Conservation (phyloP, 2,797 vertebrate genomes). For the Tympanoctomys barrerae region DNA sequence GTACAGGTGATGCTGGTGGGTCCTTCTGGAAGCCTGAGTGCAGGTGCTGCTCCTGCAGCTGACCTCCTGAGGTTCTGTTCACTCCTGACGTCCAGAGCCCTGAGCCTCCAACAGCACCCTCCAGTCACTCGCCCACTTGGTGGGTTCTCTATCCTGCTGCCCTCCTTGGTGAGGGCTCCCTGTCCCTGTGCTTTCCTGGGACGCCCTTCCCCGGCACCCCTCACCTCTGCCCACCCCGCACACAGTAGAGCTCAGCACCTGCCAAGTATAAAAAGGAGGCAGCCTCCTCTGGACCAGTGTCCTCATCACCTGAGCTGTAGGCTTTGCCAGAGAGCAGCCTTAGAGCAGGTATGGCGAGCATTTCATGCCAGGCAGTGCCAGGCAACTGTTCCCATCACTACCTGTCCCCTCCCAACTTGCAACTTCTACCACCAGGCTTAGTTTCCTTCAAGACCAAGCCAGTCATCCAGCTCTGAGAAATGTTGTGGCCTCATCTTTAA, state of each 20-base stretch:
- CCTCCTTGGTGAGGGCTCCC: background rate
- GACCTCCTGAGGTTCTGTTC: background rate
- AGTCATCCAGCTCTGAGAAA: background rate
- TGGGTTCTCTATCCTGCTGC: no score
- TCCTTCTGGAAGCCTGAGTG: background rate
- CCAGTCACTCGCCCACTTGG: background rate
- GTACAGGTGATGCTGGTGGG: no score
- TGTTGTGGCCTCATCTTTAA: background rate
- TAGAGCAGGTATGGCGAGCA: no score
- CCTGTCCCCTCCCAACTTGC: fast-evolving
- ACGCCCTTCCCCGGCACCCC: no score
- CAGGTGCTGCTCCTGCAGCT: background rate
- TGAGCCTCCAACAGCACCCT: no score
- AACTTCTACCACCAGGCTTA: background rate
- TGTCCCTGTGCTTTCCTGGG: background rate
- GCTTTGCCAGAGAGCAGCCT: no score
- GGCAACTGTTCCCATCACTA: background rate
- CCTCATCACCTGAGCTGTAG: background rate
- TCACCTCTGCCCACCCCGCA: background rate
- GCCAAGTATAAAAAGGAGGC: background rate
- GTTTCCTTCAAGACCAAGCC: background rate
- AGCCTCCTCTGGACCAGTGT: fast-evolving
- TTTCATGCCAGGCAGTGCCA: background rate
- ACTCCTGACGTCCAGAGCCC: background rate
- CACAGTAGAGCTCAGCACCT: background rate